Evolutionary conservation across 2,113 vertebrate genomes (phyloP), one percentile per base, ranked within the genome.

Genomic region (Oryzias woworae): DNA sequence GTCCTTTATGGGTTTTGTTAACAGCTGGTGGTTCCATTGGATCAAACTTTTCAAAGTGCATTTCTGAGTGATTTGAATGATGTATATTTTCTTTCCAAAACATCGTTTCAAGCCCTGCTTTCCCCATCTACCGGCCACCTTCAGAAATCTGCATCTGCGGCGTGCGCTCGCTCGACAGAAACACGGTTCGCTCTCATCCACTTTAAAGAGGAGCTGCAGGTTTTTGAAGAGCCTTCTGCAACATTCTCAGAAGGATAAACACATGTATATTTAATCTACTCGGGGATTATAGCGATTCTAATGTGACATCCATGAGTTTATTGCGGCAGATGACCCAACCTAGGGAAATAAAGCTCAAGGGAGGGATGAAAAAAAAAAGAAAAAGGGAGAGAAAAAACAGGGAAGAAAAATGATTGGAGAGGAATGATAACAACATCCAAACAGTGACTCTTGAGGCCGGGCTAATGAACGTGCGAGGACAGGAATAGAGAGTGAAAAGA

Each of bases 391-490:
- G 77, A 72, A 36, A 84, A 82, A 78, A 62, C 65, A 82, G 77
- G 74, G 72, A 83, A 74, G 86, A 83, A 63, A 80, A 74, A 80
- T 74, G 84, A 88, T 85, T 82, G 80, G 62, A 69, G 80, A 82
- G 85, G 85, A 86, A 89, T 82, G 85, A 87, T 86, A 87, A 85
- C 81, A 90, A 78, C 81, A 80, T 81, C 77, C 84, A 86, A 87
- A 88, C 83, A 88, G 63, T 87, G 83, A 91, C 91, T 92, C 88
- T 90, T 83, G 92, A 91, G 90, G 90, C 92, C 73, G 23, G 90
- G 85, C 87, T 90, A 92, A 93, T 92, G 92, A 93, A 92, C 88
- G 92, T 93, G 91, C 91, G 89, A 91, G 91, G 92, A 94, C 89
- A 93, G 88, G 83, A 86, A 88, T 83, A 87, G 85, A 80, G 86